Evolutionary conservation across 2,888 invertebrate genomes (phyloP).

Genomic region (Drosophila maculinotata): DNA sequence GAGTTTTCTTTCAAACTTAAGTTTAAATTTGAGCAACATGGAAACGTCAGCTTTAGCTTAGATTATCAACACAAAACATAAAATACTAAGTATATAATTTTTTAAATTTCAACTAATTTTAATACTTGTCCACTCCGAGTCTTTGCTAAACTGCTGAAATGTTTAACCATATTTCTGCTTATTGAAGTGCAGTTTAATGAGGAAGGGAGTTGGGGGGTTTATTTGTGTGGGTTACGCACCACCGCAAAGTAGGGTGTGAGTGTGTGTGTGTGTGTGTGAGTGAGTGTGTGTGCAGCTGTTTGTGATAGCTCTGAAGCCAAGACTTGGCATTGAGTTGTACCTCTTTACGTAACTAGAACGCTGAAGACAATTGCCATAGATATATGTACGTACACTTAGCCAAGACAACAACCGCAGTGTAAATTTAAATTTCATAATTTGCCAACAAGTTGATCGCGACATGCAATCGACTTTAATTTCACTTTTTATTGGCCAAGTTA

Average conservation of each 20-base stretch:
- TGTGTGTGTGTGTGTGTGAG: neutral
- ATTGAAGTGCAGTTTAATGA: no score
- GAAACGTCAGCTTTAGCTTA: neutral
- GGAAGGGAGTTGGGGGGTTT: no score
- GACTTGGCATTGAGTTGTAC: constrained; percentile 8
- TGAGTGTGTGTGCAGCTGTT: constrained; percentile 37
- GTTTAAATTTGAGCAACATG: no score
- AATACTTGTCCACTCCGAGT: no score
- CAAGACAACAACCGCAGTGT: constrained; percentile 18
- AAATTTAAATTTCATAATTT: constrained; percentile 56
- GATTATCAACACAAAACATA: constrained; percentile 7
- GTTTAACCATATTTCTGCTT: neutral
- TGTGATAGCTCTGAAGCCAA: constrained; percentile 4
- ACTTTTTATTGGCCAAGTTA: constrained; percentile 62
- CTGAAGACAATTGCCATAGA: constrained; percentile 1
- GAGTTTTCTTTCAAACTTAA: constrained; percentile 4
- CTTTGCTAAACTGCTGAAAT: neutral
- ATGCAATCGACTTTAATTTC: constrained; percentile 63
- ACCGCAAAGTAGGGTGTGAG: neutral
- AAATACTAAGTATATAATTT: neutral
- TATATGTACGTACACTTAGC: neutral
- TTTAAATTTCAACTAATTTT: neutral
- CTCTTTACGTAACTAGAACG: constrained; percentile 33
- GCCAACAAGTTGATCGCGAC: constrained; percentile 24
- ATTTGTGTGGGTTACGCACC: neutral